Conservation (phyloP, 1,140 invertebrate species). For the Caerostris darwini region DNA sequence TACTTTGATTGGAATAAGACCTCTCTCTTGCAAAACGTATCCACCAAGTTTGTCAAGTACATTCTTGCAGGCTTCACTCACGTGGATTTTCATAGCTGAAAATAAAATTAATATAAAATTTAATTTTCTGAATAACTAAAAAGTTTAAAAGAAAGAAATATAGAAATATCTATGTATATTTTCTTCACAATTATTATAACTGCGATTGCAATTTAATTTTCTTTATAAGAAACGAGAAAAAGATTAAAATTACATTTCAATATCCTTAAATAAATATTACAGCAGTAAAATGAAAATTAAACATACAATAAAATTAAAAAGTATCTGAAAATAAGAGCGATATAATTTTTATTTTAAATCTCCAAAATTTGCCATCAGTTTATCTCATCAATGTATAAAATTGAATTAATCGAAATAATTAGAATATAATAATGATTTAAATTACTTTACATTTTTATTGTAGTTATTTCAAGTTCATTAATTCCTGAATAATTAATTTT, state of each 20-base stretch:
- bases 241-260: neutral
- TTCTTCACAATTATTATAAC: neutral
- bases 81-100: slow-evolving; percentile 92
- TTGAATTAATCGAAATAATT: no score
- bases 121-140: neutral
- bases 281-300: neutral
- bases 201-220: neutral
- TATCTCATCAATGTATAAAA: no score
- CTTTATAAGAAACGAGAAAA: neutral
- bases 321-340: no score
- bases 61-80: slow-evolving; percentile 89
- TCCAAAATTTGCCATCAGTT: no score
- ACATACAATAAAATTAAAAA: no score
- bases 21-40: slow-evolving; percentile 79
- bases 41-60: slow-evolving; percentile 91
- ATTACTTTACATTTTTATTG: no score
- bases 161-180: neutral
- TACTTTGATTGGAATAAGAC: slow-evolving; percentile 76
- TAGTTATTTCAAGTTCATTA: no score
- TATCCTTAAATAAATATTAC: neutral
- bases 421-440: no score
- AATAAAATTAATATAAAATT: slow-evolving; percentile 8
- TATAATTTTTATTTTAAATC: no score
- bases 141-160: neutral
- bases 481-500: no score